Base-by-base conservation (phyloP, 2,888 invertebrate genomes). In the Hedya salicella region DNA sequence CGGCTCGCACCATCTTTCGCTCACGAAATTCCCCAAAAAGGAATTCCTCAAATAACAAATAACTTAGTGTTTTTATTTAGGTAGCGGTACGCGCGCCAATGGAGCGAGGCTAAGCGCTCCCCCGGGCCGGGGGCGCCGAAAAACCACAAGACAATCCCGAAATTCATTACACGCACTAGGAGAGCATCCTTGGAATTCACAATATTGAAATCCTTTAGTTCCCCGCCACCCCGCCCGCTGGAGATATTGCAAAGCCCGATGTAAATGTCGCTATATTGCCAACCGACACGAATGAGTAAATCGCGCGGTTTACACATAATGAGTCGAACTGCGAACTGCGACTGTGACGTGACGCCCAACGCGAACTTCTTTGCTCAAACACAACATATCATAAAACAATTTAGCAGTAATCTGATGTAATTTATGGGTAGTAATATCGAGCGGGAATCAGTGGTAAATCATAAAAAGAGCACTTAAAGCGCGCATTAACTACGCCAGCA, bases 81-180 rank as follows among this genome's bases (percentile, higher is more conserved):
- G 67, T 73, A 67, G 67, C 69, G 63, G 71, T 72, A 70, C 72
- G 72, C 72, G 71, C 70, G 73, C 80, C 80, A 79, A 82, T 84
- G 76, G 79, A 80, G 77, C 75, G 77, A 71, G 80, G 78, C 82
- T 83, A 85, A 82, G 81, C 82, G 83, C 78, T 74, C 76, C 76
- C 72, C 70, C 71, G 74, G 79, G 79, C 80, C 76, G 85, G 87
- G 85, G 79, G 78, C 77, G 77, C 83, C 86, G 86, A 88, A 87
- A 88, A 89, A 90, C 91, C 92, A 78, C 91, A 90, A 89, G 89
- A 86, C 88, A 88, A 89, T 89, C 87, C 89, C 86, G 77, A 91
- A 92, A 91, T 92, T 91, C 91, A 91, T 92, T 92, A 91, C 86
- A 86, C 86, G 87, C 83, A 83, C 81, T 80, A 74, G 70, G 80